Evolutionary conservation across 2,888 invertebrate species (phyloP), one percentile per base, ranked within the genome.

Genomic region (Dioctria linearis): DNA sequence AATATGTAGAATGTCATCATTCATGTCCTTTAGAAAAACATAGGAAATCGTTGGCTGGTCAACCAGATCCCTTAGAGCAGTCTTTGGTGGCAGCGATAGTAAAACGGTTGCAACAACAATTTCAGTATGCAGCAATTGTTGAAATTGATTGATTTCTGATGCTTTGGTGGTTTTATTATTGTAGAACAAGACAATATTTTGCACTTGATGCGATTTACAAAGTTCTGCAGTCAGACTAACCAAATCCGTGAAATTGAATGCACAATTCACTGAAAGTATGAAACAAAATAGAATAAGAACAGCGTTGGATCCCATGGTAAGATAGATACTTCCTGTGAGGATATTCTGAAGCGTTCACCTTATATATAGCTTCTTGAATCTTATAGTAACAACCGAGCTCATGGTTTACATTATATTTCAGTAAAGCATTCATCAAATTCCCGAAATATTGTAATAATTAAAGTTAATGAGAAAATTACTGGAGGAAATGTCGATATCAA

Each of bases 131-230:
- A 73, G 11, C 4, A 73, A 59, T 8, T 25, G 40, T 39, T 57
- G 73, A 57, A 73, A 43, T 11, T 59, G 11, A 42, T 73, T 73
- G 3, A 59, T 73, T 13, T 73, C 73, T 4, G 43, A 3, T 6
- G 13, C 57, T 39, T 25, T 59, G 40, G 11, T 11, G n/a, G 73
- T 6, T 11, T 51, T 54, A 37, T 40, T 11, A 25, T 73, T 73
- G 57, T 73, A 59, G 42, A 73, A 42, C 42, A 73, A 40, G 42
- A 73, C 13, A 25, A 73, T 57, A 73, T 13, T 73, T 13, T 73
- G 3, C 40, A 42, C 13, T 13, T 73, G n/a, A 37, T 59, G 73
- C 3, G 11, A 51, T 59, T 73, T n/a, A n/a, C 73, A 51, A 9
- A 57, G 40, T 2, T 73, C 59, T 2, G 3, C 59, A 42, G n/a